Evolutionary conservation across 2,888 invertebrate species (phyloP).

Genomic region (Frankliniella fusca): DNA sequence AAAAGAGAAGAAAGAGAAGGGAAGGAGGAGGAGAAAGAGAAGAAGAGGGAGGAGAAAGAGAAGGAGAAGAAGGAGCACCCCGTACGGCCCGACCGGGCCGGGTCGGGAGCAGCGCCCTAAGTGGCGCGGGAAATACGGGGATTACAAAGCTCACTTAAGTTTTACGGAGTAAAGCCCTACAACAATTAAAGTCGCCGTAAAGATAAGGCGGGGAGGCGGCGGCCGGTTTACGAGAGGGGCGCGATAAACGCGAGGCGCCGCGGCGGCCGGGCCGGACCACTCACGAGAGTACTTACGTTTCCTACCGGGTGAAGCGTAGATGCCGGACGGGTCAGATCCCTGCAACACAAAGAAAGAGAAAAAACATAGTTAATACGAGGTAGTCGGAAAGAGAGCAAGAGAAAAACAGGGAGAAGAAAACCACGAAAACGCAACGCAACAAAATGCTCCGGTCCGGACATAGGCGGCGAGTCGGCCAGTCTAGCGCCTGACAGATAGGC

Average conservation of each 20-base stretch:
- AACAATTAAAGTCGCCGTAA: slow-evolving; percentile 22
- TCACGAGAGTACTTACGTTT: not conserved
- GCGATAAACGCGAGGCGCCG: not conserved
- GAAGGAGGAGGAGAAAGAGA: too few relatives aligned
- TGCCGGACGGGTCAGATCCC: not conserved
- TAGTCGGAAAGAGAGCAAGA: not conserved
- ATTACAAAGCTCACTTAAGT: slow-evolving; percentile 16
- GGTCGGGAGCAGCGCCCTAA: too few relatives aligned
- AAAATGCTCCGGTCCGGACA: not conserved
- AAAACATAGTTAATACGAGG: not conserved
- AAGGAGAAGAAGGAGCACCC: too few relatives aligned
- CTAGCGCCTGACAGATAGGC: not conserved
- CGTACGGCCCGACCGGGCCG: too few relatives aligned
- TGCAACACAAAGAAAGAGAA: not conserved
- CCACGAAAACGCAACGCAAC: not conserved
- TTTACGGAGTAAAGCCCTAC: slow-evolving; percentile 9
- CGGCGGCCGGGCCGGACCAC: not conserved
- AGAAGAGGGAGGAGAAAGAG: not conserved
- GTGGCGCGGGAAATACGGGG: not conserved
- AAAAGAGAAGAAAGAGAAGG: not conserved
- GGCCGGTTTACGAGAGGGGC: not conserved
- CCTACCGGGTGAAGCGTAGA: slow-evolving; percentile 7
- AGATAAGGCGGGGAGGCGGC: not conserved
- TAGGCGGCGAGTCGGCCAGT: not conserved
- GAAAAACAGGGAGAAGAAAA: not conserved